Percentiles rank a stretch among this genome's conserved stretches.
phyloP scores from a whole-genome alignment of 2,113 vertebrate genomes.

The Bubo bubo region DNA sequence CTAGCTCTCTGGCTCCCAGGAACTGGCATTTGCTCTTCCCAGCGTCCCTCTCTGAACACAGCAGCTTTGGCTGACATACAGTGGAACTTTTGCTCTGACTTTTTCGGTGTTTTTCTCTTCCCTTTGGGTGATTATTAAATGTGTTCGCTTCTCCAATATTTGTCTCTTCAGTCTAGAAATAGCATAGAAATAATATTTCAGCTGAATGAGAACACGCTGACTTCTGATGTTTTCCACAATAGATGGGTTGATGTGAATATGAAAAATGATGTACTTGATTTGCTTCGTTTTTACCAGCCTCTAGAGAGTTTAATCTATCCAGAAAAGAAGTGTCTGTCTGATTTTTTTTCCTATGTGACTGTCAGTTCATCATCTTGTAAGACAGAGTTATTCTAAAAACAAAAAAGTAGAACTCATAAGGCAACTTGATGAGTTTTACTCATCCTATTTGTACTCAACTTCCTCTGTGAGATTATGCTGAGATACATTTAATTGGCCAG shows the following conservation, averaged over 20 bases:
- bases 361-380: slow-evolving; percentile 45
- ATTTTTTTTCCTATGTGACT: slow-evolving; percentile 26
- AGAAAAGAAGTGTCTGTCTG: slow-evolving; percentile 56
- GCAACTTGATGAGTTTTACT: slow-evolving; percentile 25
- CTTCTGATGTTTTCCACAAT: slow-evolving; percentile 65
- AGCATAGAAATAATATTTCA: slow-evolving; percentile 57
- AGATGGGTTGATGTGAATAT: slow-evolving; percentile 59
- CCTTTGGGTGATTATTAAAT: slow-evolving; percentile 14
- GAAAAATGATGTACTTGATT: slow-evolving; percentile 61
- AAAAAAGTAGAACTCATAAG: background rate
- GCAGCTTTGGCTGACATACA: background rate
- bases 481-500: background rate
- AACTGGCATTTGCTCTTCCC: background rate
- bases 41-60: fast-evolving
- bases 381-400: slow-evolving; percentile 27
- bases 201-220: slow-evolving; percentile 45
- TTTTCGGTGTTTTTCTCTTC: background rate
- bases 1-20: background rate
- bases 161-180: slow-evolving; percentile 44
- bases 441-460: background rate
- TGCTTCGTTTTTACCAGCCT: slow-evolving; percentile 42
- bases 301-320: slow-evolving; percentile 56
- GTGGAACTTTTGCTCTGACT: background rate
- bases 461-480: background rate
- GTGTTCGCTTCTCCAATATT: background rate